Evolutionary conservation across 2,113 vertebrate species (phyloP).

Genomic region (Sylvicapra grimmia): DNA sequence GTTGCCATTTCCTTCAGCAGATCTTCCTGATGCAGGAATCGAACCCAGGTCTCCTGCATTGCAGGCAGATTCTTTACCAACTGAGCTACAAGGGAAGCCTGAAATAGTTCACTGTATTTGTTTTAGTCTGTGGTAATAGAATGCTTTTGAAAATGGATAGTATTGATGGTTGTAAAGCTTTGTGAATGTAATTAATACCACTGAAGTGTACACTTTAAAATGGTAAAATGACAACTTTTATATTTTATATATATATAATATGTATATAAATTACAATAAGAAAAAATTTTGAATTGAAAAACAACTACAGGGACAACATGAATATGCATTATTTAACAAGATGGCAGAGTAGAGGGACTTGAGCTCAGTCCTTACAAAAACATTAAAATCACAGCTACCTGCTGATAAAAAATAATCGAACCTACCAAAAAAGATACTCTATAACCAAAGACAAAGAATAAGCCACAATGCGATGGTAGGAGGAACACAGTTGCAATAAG

Average conservation of each 20-base stretch:
- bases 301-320: background rate
- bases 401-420: background rate
- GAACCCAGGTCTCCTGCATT: too few species aligned
- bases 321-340: background rate
- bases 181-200: background rate
- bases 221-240: background rate
- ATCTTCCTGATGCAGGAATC: too few species aligned
- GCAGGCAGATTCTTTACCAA: too few species aligned
- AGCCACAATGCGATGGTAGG: background rate
- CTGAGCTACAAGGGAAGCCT: too few species aligned
- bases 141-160: background rate
- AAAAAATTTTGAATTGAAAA: background rate
- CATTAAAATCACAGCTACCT: background rate
- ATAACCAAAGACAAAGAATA: background rate
- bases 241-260: background rate
- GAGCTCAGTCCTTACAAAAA: background rate
- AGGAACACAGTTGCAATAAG: background rate
- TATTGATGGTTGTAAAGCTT: background rate
- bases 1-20: too few species aligned
- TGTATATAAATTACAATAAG: background rate
- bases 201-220: background rate
- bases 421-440: background rate
- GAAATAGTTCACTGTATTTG: too few species aligned
- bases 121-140: background rate
- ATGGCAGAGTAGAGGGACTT: background rate